Conservation (phyloP, 2,113 vertebrate species). For the Triplophysa siluroides region DNA sequence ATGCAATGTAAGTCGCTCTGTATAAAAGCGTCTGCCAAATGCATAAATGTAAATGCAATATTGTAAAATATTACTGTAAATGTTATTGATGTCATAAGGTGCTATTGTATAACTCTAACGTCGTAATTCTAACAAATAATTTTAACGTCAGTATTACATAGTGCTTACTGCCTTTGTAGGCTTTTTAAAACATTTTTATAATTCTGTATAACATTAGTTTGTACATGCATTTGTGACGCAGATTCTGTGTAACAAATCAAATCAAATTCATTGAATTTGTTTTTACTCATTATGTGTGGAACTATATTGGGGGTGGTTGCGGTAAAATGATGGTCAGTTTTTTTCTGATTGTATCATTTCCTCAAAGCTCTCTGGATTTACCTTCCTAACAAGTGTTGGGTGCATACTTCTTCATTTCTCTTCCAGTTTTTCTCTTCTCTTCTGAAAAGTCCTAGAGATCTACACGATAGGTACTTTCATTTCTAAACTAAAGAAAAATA, state of each 20-base stretch:
- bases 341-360: slow-evolving; percentile 46
- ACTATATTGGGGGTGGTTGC: slow-evolving; percentile 27
- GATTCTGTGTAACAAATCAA: background rate
- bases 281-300: slow-evolving; percentile 1
- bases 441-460: slow-evolving; percentile 38
- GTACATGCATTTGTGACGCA: background rate
- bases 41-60: too few relatives aligned
- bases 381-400: slow-evolving; percentile 42
- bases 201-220: background rate
- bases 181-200: background rate
- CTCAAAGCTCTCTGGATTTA: slow-evolving; percentile 29
- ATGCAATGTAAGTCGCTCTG: too few relatives aligned
- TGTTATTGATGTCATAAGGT: too few relatives aligned
- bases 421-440: slow-evolving; percentile 62
- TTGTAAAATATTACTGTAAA: too few relatives aligned
- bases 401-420: slow-evolving; percentile 59
- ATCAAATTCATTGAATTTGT: background rate
- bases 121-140: too few relatives aligned
- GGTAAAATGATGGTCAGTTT: slow-evolving; percentile 18
- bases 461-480: background rate
- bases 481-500: slow-evolving; percentile 30
- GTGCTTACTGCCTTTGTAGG: too few relatives aligned
- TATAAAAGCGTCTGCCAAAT: too few relatives aligned
- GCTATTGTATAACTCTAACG: too few relatives aligned
- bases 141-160: too few relatives aligned